Conservation (phyloP, 1,140 invertebrate species). For the Helicoverpa armigera region DNA sequence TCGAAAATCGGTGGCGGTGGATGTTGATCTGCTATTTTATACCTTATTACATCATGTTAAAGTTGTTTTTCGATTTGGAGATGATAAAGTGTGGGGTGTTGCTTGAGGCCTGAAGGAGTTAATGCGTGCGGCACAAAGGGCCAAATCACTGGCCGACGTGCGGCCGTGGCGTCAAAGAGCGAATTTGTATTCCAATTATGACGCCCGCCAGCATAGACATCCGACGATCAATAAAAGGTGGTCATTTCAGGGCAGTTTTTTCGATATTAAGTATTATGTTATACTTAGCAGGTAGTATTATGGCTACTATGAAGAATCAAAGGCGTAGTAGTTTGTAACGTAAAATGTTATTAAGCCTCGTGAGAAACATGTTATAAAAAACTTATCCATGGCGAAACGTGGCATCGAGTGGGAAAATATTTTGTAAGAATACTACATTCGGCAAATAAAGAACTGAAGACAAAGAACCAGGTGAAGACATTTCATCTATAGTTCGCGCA, state of each 20-base stretch:
- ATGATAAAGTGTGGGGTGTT: conserved; percentile 65
- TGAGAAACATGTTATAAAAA: too few species aligned
- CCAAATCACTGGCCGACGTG: conserved; percentile 80
- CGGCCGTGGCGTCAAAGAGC: conserved; percentile 80
- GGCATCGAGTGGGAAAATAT: too few species aligned
- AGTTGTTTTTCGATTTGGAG: conserved; percentile 58
- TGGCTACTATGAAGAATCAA: not conserved
- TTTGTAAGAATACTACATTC: too few species aligned
- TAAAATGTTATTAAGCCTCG: too few species aligned
- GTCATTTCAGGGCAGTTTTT: conserved; percentile 47
- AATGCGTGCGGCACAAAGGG: conserved; percentile 85
- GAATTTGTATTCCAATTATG: conserved; percentile 86
- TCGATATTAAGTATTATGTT: conserved; percentile 8
- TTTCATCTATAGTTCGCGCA: not conserved
- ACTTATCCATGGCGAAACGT: too few species aligned
- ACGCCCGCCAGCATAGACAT: conserved; percentile 74
- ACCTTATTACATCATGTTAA: conserved; percentile 57
- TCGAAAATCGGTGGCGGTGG: conserved; percentile 72
- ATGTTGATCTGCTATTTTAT: conserved; percentile 53
- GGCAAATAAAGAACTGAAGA: too few species aligned
- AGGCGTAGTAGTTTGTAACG: not conserved
- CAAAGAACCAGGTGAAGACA: too few species aligned
- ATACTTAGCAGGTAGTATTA: not conserved
- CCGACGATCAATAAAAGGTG: conserved; percentile 71
- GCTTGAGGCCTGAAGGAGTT: conserved; percentile 79